Evolutionary conservation across 2,797 vertebrate genomes (phyloP).

Genomic region (Arrhamphus sclerolepis): DNA sequence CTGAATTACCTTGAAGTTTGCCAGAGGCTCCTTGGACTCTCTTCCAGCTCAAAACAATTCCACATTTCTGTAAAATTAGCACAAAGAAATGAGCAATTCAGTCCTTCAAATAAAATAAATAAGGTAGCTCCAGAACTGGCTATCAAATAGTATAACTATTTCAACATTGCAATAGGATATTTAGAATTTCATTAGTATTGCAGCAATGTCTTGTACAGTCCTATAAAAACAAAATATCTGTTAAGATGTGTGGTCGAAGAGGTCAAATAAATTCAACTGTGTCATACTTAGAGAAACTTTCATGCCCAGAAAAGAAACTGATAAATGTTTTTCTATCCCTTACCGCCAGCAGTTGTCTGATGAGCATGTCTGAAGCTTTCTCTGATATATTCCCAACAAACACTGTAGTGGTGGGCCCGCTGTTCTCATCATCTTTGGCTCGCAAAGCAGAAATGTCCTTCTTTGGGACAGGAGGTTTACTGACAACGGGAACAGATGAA

Average conservation of each 20-base stretch:
- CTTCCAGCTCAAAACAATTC: constrained; percentile 98
- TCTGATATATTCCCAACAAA: constrained; percentile 99
- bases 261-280: too few species aligned
- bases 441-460: constrained; percentile 86
- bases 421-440: constrained; percentile 89
- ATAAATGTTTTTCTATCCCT: constrained; percentile 59
- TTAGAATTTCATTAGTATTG: too few species aligned
- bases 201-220: too few species aligned
- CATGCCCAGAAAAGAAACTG: neutral
- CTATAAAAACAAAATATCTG: too few species aligned
- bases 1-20: constrained; percentile 93
- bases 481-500: constrained; percentile 89
- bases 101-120: too few species aligned
- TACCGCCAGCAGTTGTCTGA: constrained; percentile 95
- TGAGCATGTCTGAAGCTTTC: constrained; percentile 98
- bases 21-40: constrained; percentile 98
- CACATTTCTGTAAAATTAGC: constrained; percentile 91
- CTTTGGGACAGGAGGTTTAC: constrained; percentile 89
- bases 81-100: constrained; percentile 15
- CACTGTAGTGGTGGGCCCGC: constrained; percentile 96
- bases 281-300: too few species aligned
- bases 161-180: too few species aligned
- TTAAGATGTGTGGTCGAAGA: too few species aligned
- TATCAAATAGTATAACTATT: too few species aligned
- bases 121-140: too few species aligned